Base-by-base conservation (phyloP, 2,797 vertebrate species). In the Anguilla pacifica region DNA sequence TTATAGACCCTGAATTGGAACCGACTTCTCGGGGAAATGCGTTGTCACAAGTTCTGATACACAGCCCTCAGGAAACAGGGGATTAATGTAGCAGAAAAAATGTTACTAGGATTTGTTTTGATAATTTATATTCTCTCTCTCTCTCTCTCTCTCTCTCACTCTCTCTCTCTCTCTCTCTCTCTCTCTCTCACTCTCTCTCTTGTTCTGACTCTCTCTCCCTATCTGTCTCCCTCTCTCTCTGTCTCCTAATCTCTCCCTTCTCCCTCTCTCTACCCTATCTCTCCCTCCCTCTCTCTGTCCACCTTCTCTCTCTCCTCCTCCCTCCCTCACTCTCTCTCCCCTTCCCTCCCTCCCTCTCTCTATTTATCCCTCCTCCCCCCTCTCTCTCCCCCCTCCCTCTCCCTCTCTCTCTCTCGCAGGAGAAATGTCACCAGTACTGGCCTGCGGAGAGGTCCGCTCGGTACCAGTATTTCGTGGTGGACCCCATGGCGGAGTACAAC, bases 371-470 rank as follows among this genome's bases (percentile, higher is more conserved):
- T 0, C 53, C 35, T 39, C 53, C 53, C 6, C 11, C 10, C 53
- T 13, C 11, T 13, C 7, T 55, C 53, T 55, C 53, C 10, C 11
- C 7, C 13, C 55, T 77, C 28, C 43, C 31, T 39, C 72, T 31
- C 67, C 3, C 11, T 43, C 35, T 43, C 35, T 39, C 72, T 43
- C 72, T 17, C 35, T 77, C 9, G 55, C 91, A 99, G 98, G 98
- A 99, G 95, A 99, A 99, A 93, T 99, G 98, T 91, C 98, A 99
- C 92, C 98, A 99, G 90, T 99, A 99, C 90, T 99, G 98, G 98
- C 98, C 98, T 22, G 98, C 98, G 0, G 98, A 99, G 91, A 96
- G 98, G 86, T 99, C 98, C 49, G 98, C 98, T 86, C 96, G 98
- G 89, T 99, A 99, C 86, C 98, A 99, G 94, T 99, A 99, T 95